Conservation (phyloP, 2,797 vertebrate species). For the Danio tinwini region DNA sequence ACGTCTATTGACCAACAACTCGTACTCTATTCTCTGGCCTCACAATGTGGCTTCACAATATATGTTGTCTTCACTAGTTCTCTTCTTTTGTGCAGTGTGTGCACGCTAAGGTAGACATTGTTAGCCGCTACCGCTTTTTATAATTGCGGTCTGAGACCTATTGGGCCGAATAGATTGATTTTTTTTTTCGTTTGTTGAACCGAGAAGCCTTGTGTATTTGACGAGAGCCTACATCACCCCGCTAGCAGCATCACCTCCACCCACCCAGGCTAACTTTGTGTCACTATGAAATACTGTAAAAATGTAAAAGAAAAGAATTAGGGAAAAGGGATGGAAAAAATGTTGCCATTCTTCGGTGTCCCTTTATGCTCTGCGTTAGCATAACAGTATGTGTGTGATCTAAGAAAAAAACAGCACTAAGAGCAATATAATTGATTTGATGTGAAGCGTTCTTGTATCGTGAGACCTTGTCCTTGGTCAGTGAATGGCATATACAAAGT, state of each 20-base stretch:
- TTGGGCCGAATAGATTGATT: conserved; percentile 72
- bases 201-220: conserved; percentile 59
- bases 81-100: conserved; percentile 52
- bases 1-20: conserved; percentile 45
- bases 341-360: conserved; percentile 73
- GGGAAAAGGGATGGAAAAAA: conserved; percentile 55
- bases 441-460: conserved; percentile 30
- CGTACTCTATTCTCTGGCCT: conserved; percentile 19
- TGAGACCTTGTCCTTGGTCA: conserved; percentile 56
- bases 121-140: conserved; percentile 65
- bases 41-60: conserved; percentile 22
- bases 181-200: conserved; percentile 57
- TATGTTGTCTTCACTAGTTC: conserved; percentile 44
- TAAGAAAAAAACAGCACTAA: conserved; percentile 45
- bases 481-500: conserved; percentile 51
- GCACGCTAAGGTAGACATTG: conserved; percentile 59
- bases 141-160: conserved; percentile 73
- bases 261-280: conserved; percentile 70
- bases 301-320: conserved; percentile 45
- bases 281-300: conserved; percentile 68
- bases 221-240: conserved; percentile 49
- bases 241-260: conserved; percentile 62
- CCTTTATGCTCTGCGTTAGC: conserved; percentile 67
- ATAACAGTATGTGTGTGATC: conserved; percentile 40
- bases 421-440: conserved; percentile 55